phyloP scores from a whole-genome alignment of 2,888 invertebrate genomes.

The Lapara coniferarum region DNA sequence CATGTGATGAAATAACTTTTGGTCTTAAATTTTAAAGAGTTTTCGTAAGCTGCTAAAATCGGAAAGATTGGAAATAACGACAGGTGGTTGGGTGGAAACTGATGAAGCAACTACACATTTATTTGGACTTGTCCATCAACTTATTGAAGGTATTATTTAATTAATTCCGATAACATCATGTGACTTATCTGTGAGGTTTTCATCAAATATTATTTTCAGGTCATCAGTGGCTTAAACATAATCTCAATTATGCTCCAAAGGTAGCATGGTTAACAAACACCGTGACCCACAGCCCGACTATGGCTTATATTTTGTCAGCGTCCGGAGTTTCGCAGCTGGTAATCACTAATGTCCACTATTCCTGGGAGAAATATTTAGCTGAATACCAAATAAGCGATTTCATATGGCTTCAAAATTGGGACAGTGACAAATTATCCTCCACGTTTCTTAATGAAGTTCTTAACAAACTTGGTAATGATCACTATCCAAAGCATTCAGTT shows the following conservation, averaged over 20 bases:
- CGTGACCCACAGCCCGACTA: constrained; percentile 96
- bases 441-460: constrained; percentile 60
- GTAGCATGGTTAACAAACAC: constrained; percentile 97
- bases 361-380: constrained; percentile 96
- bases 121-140: constrained; percentile 94
- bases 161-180: too few species aligned
- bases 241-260: constrained; percentile 91
- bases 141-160: constrained; percentile 88
- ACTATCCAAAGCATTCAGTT: constrained; percentile 63
- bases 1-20: not conserved
- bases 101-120: constrained; percentile 95
- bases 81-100: constrained; percentile 97
- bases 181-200: too few species aligned
- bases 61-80: constrained; percentile 94
- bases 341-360: constrained; percentile 95
- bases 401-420: constrained; percentile 95
- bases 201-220: constrained; percentile 78
- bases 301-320: constrained; percentile 92
- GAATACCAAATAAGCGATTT: constrained; percentile 94
- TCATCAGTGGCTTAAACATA: constrained; percentile 93
- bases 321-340: constrained; percentile 92
- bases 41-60: constrained; percentile 89
- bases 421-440: constrained; percentile 57
- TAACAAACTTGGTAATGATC: constrained; percentile 61
- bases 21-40: constrained; percentile 64